A percentile compares a stretch with the other conserved stretches of the same genome.
phyloP scores from a whole-genome alignment of 2,797 vertebrate species.

The Anniella stebbinsi region DNA sequence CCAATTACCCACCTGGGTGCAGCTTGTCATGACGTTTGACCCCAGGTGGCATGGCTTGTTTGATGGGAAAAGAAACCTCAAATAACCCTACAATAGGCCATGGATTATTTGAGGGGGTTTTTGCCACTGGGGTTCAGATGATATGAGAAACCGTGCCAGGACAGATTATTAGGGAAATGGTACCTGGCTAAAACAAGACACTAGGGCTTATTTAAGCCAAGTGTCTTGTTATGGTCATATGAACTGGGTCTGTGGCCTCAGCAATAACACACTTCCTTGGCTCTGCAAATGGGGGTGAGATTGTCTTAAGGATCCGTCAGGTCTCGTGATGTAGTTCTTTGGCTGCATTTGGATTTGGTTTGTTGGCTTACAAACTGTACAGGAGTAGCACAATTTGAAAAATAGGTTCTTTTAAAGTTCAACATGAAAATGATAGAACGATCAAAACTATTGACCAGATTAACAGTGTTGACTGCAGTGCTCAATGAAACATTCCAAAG shows the following conservation, averaged over 20 bases:
- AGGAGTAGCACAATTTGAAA: not conserved
- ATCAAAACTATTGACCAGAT: not conserved
- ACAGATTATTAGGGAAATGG: no score
- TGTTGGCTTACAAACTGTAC: not conserved
- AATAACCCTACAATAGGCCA: no score
- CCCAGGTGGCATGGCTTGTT: no score
- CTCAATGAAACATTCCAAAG: not conserved
- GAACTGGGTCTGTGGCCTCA: not conserved
- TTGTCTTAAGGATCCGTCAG: not conserved
- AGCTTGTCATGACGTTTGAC: no score
- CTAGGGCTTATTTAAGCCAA: no score
- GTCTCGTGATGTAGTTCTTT: not conserved
- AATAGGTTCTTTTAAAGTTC: not conserved
- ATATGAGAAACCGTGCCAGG: no score
- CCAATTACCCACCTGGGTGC: no score
- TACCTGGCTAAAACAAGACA: no score
- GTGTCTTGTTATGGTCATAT: no score
- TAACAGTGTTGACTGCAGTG: not conserved
- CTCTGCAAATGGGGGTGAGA: not conserved
- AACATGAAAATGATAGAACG: not conserved
- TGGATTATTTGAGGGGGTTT: no score
- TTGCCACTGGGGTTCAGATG: no score
- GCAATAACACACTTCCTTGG: not conserved
- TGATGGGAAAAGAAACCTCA: no score
- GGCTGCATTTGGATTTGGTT: not conserved